phyloP scores from a whole-genome alignment of 2,797 vertebrate species.

The Spizella passerina region DNA sequence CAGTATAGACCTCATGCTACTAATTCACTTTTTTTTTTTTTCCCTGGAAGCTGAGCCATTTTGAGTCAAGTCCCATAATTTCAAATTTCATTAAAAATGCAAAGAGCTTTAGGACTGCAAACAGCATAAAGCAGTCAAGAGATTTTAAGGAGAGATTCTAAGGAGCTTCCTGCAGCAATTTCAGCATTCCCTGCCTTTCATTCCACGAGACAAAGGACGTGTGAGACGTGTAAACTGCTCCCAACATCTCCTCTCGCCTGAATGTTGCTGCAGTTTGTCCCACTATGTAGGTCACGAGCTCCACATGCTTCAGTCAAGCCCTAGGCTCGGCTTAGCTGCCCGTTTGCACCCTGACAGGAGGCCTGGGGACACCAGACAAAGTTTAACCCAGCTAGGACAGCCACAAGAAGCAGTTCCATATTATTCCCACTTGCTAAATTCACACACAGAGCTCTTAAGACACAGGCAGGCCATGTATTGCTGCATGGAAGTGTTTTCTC shows the following conservation, averaged over 20 bases:
- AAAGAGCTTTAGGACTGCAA: not conserved
- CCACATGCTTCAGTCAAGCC: not conserved
- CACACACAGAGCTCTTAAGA: not conserved
- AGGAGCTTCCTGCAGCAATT: not conserved
- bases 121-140: not conserved
- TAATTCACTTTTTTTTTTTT: not conserved
- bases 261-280: not conserved
- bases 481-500: not conserved
- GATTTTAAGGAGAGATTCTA: not conserved
- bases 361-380: not conserved
- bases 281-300: slow-evolving; percentile 20
- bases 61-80: not conserved
- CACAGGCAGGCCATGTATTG: not conserved
- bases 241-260: not conserved
- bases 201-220: not conserved
- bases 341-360: not conserved
- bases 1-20: not conserved
- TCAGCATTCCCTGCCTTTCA: not conserved
- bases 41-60: slow-evolving; percentile 20
- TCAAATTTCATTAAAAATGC: not conserved
- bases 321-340: not conserved
- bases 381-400: not conserved
- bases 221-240: not conserved
- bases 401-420: not conserved
- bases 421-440: not conserved